Conservation (phyloP, 1,140 invertebrate genomes). For the Diorhabda carinulata region DNA sequence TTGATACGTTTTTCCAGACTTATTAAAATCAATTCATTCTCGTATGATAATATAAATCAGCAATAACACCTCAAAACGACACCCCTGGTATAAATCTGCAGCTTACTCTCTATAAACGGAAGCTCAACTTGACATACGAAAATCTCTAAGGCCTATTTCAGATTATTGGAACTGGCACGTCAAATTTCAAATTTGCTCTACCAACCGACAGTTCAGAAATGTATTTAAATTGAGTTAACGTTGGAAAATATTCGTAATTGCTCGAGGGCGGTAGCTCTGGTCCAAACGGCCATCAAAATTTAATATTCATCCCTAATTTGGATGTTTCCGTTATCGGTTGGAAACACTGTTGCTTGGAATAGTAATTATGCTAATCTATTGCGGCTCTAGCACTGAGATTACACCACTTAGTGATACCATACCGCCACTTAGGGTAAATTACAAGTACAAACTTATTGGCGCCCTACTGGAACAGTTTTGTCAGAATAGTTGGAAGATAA, state of each 20-base stretch:
- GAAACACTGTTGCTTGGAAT: constrained; percentile 25
- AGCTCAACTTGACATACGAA: no score
- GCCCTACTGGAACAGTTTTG: neutral
- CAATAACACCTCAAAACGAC: no score
- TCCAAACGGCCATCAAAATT: constrained; percentile 14
- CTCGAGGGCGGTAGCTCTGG: neutral
- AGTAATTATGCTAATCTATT: constrained; percentile 33
- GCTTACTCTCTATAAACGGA: no score
- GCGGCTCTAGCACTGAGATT: constrained; percentile 25
- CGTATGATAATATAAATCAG: no score
- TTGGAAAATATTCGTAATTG: constrained; percentile 11
- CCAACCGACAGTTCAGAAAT: neutral
- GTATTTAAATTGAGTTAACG: neutral
- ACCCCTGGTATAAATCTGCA: no score
- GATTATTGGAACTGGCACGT: no score
- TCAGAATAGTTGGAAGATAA: no score
- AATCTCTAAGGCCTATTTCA: no score
- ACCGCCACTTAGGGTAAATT: constrained; percentile 31
- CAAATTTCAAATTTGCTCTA: no score
- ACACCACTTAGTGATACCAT: constrained; percentile 27
- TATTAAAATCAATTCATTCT: no score
- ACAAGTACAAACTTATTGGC: constrained; percentile 16
- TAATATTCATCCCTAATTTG: constrained; percentile 25
- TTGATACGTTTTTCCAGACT: no score
- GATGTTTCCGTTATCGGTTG: constrained; percentile 22